Base-by-base conservation (phyloP, 1,140 invertebrate genomes). In the Sinella curviseta region DNA sequence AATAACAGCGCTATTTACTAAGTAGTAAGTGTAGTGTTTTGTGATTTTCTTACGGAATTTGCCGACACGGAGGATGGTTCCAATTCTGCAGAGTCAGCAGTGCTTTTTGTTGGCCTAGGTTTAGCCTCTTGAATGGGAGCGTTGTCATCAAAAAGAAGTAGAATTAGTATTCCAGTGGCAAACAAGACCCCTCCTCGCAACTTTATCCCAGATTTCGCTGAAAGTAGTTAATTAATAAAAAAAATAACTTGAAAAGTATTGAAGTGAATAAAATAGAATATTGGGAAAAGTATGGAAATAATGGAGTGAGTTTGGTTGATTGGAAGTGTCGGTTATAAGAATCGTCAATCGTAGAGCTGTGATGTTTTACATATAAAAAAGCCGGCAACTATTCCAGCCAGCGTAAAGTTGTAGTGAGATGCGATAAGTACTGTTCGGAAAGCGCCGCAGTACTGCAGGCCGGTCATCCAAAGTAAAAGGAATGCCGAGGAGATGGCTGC, bases 151-250 rank as follows among this genome's bases (percentile, higher is more conserved):
- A 77, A 82, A 16, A 83, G 55, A 3, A 83, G 48, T 16, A 83
- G 74, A 1, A 77, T 48, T 1, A 81, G 26, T 24, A 81, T 55
- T 57, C 82, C 82, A 60, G 57, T 31, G 2, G 70, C 39, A 73
- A 81, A 81, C 35, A 83, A 31, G 14, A 83, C 73, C 26, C 80
- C 77, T 34, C 82, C 82, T 75, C 82, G n/a, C 14, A 83, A 34
- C 76, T 76, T 65, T 16, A 78, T 30, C 8, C 82, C 82, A 12
- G 78, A 79, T 78, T 81, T 81, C 3, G 80, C 82, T 83, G 35
- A 67, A 16, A 75, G 33, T 8, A 33, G 14, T 14, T 74, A 30
- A 33, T 74, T 74, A 24, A 12, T 30, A 12, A 67, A 24, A 67
- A 67, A 67, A 4, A 17, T 48, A 48, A 8, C 4, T 48, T 48